phyloP scores from a whole-genome alignment of 37 sponge, comb jelly and placozoan genomes.

The Aplysina aerophoba region DNA sequence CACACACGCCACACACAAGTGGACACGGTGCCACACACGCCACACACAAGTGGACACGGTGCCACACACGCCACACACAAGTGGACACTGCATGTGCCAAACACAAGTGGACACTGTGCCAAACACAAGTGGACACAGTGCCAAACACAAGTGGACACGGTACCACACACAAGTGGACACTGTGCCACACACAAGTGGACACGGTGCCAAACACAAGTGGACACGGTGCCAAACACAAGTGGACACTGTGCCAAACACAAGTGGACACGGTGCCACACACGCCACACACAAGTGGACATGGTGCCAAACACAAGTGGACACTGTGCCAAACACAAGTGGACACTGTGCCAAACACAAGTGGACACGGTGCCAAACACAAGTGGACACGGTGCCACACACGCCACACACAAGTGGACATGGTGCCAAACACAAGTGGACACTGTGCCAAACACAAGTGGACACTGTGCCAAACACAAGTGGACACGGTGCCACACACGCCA shows the following conservation, averaged over 20 bases:
- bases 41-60: too few species aligned
- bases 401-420: not conserved
- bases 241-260: too few species aligned
- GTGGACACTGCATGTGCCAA: too few species aligned
- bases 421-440: not conserved
- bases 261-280: not conserved
- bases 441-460: not conserved
- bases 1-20: not conserved
- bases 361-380: not conserved
- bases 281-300: not conserved
- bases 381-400: too few species aligned
- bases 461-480: not conserved
- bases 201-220: not conserved
- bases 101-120: not conserved
- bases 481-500: too few species aligned
- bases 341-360: not conserved
- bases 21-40: not conserved
- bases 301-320: not conserved
- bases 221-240: not conserved
- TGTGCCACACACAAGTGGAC: not conserved
- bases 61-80: not conserved
- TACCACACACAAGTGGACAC: not conserved
- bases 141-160: not conserved
- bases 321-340: not conserved
- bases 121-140: not conserved